These are phyloP conservation scores for Eristalinus sepulchralis DNA, from an alignment of 2,888 invertebrate species.

Conservation along the genomic window DNA sequence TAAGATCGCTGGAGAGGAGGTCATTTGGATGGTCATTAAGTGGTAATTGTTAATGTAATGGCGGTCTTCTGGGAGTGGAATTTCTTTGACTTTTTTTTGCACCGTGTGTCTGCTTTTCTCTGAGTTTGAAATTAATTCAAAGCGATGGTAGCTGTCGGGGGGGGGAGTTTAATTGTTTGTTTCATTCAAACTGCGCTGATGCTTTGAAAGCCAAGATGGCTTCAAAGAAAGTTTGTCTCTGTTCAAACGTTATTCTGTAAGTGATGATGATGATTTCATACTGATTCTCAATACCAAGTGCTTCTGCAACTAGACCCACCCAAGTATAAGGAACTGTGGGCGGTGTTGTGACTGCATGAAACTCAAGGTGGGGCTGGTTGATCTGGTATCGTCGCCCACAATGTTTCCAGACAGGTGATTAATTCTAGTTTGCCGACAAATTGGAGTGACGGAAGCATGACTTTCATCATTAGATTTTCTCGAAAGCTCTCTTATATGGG, in stretches of 20 bases:
- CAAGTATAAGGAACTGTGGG: too few relatives aligned
- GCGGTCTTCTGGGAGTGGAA: constrained; percentile 10
- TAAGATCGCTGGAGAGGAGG: constrained; percentile 16
- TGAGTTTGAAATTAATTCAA: constrained; percentile 40
- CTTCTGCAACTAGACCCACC: too few relatives aligned
- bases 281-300: too few relatives aligned
- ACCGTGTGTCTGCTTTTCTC: neutral
- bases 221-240: neutral
- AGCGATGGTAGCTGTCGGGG: neutral
- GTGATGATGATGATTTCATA: neutral
- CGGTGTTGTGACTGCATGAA: too few relatives aligned
- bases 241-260: too few relatives aligned
- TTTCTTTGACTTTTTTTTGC: constrained; percentile 31
- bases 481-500: too few relatives aligned
- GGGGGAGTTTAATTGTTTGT: neutral
- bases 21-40: constrained; percentile 53
- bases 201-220: neutral
- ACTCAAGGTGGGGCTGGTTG: too few relatives aligned
- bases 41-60: constrained; percentile 44
- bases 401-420: too few relatives aligned
- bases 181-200: neutral
- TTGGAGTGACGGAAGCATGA: too few relatives aligned
- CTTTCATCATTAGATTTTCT: too few relatives aligned
- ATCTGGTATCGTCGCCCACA: too few relatives aligned
- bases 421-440: too few relatives aligned